phyloP scores from a whole-genome alignment of 2,113 vertebrate genomes.

The Tragulus kanchil region DNA sequence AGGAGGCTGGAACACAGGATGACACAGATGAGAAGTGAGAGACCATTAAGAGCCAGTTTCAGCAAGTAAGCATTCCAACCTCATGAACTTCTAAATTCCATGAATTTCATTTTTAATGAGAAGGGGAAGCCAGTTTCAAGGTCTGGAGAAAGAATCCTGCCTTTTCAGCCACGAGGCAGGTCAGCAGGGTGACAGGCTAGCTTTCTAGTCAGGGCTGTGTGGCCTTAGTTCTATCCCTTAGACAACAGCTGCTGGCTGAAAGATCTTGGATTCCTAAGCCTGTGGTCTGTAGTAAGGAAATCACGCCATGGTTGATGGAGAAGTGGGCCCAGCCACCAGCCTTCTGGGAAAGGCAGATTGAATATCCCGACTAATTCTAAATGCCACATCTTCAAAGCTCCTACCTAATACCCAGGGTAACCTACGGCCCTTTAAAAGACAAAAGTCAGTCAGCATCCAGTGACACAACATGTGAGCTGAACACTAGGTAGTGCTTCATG shows the following conservation, averaged over 20 bases:
- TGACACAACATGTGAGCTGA: constrained; percentile 7
- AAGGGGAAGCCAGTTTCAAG: constrained; percentile 28
- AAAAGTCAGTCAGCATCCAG: not conserved
- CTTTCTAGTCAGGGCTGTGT: constrained; percentile 34
- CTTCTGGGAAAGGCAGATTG: constrained; percentile 10
- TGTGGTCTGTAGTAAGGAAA: not conserved
- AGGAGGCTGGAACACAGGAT: constrained; percentile 59
- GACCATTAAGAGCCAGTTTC: constrained; percentile 50
- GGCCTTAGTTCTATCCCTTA: constrained; percentile 16
- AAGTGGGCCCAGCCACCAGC: not conserved
- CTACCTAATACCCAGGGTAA: not conserved
- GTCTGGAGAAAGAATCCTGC: constrained; percentile 20
- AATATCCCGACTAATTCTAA: constrained; percentile 44
- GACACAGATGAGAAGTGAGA: constrained; percentile 46
- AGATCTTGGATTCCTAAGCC: constrained; percentile 30
- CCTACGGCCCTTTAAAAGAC: constrained; percentile 33
- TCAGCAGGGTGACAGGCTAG: constrained; percentile 30
- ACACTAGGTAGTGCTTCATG: not conserved
- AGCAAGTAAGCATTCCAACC: constrained; percentile 36
- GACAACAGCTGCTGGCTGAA: constrained; percentile 49
- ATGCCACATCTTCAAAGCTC: constrained; percentile 33
- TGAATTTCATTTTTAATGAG: constrained; percentile 74
- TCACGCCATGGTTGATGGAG: not conserved
- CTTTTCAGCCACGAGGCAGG: constrained; percentile 38
- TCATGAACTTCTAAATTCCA: constrained; percentile 58